Conservation (phyloP, 2,113 vertebrate genomes). For the Cariama cristata region DNA sequence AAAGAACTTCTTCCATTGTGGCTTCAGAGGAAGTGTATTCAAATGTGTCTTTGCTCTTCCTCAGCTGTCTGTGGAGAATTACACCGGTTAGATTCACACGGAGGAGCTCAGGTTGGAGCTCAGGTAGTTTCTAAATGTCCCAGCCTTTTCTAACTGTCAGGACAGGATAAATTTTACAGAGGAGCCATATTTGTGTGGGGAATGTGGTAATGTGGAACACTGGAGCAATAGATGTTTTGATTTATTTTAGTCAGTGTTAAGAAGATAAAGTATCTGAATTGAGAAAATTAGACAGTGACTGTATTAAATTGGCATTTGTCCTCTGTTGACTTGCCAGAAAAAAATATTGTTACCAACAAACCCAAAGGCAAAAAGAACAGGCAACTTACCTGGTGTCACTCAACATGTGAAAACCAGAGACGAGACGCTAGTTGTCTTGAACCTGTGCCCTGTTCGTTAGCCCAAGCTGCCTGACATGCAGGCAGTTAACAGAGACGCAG, state of each 20-base stretch:
- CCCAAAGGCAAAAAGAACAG: background rate
- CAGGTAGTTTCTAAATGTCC: background rate
- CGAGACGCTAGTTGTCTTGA: background rate
- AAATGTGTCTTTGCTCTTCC: background rate
- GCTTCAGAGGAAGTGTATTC: background rate
- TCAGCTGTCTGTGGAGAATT: background rate
- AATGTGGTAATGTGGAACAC: background rate
- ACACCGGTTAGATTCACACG: background rate
- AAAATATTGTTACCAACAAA: background rate
- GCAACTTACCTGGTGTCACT: background rate
- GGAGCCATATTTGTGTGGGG: background rate
- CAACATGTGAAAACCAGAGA: background rate
- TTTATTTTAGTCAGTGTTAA: background rate
- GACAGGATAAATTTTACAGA: background rate
- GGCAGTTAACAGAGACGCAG: background rate
- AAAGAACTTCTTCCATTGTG: background rate
- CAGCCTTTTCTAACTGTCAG: background rate
- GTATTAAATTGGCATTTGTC: background rate
- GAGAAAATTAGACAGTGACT: background rate
- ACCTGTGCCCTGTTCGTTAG: background rate
- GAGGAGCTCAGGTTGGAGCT: background rate
- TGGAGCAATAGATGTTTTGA: background rate
- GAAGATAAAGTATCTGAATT: background rate
- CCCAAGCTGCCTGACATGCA: background rate
- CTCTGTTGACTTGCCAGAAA: background rate